Evolutionary conservation across 2,888 invertebrate species (phyloP), one percentile per base, ranked within the genome.

Genomic region (Trichacis sp.): DNA sequence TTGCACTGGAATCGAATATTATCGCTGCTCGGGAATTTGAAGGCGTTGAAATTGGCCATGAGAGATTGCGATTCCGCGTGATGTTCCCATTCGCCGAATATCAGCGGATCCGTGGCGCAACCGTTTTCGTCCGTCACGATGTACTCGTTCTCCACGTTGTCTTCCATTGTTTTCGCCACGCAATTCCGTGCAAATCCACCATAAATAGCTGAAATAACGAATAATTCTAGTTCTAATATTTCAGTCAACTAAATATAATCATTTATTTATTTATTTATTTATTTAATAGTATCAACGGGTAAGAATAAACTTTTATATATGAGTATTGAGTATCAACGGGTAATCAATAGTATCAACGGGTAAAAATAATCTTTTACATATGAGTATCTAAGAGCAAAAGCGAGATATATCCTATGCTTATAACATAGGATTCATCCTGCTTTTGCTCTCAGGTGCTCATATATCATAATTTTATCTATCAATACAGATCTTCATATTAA

Each of bases 1-100:
- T 96, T 96, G 84, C 96, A 96, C 85, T 96, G 96, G 93, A 97
- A 96, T 85, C 94, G 87, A 76, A 96, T 95, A 79, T 94, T 96
- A 79, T 96, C 96, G 78, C 95, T 95, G 75, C 93, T 94, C 0
- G 96, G 96, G 90, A 96, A 97, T 82, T 96, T 96, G 84, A 96
- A 96, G 1, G 96, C 96, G 82, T 95, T 95, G 85, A 97, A 96
- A 74, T 93, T 91, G 68, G 96, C 96, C 80, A 93, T 87, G 52
- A 97, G 85, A 15, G 94, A 92, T 81, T 94, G 94, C 50, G 92
- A 92, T 64, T 95, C 94, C 15, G 92, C 89, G 80, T 93, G 93
- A 77, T 95, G 92, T 73, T 94, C 92, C 96, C 96, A 96, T 82
- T 96, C 96, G 36, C 95, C 95, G 78, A 96, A 96, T 79, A 96